Evolutionary conservation across 1,140 invertebrate genomes (phyloP), one percentile per base, ranked within the genome.

Genomic region (Pseudomyrmex sp.): DNA sequence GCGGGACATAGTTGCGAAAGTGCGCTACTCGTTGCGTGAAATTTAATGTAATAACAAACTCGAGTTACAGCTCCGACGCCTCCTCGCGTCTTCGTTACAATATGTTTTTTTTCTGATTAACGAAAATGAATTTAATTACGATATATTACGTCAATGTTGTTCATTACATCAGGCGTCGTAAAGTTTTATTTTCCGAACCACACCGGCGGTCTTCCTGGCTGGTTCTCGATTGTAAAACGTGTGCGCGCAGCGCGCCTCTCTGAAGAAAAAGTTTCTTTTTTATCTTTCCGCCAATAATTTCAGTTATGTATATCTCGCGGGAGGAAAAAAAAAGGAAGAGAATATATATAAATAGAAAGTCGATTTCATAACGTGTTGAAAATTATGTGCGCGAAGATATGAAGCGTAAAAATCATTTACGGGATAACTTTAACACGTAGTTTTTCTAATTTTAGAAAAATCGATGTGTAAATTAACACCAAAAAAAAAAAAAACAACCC

Each of bases 221-320:
- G 13, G 20, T 56, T 56, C 35, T 44, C 65, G 35, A 77, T 23
- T 48, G 26, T 79, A 79, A 79, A 59, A 58, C 20, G 66, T 15
- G 26, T 5, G 35, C 5, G 35, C 35, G 35, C 23, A 23, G 2
- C 20, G 26, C 35, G 7, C 1, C 35, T 35, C 35, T 35, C 0
- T 7, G 35, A 5, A 35, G 5, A 26, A 18, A 23, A 26, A 3
- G 18, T 59, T 72, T 66, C 76, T 80, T 66, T 80, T 50, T 80
- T 50, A 72, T 44, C 76, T 46, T 80, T 80, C 44, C 66, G 66
- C n/a, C 66, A 62, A 80, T 72, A 80, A 59, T 2, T 13, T 12
- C 10, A 35, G 20, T 59, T 80, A 80, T 80, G 72, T 70, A 70
- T 80, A 80, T 59, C 13, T 58, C 9, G 1, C 3, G 2, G 13